phyloP scores from a whole-genome alignment of 64 coral and sea anemone species.

The Astreopora myriophthalma region DNA sequence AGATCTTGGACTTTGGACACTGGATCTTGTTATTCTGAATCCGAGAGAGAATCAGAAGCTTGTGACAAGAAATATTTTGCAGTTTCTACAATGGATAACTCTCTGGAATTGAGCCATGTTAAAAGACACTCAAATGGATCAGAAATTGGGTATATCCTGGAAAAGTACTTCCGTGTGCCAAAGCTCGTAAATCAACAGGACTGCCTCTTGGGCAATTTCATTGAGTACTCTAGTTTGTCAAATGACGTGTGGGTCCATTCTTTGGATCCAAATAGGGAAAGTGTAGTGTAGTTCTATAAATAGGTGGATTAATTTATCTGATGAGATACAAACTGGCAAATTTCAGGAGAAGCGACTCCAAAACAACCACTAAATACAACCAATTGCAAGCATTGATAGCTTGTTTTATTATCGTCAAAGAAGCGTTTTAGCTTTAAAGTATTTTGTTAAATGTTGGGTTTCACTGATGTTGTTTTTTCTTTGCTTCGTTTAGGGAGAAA shows the following conservation, averaged over 20 bases:
- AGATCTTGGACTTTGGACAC: slow-evolving; percentile 48
- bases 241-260: slow-evolving; percentile 16
- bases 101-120: neutral
- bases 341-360: neutral
- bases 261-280: slow-evolving; percentile 34
- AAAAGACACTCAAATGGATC: neutral
- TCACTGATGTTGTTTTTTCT: neutral
- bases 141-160: slow-evolving; percentile 59
- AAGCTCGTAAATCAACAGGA: slow-evolving; percentile 75
- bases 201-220: slow-evolving; percentile 16
- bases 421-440: slow-evolving; percentile 36
- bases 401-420: neutral
- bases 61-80: slow-evolving; percentile 6
- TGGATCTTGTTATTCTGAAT: neutral
- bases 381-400: neutral
- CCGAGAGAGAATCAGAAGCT: neutral
- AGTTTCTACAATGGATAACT: neutral
- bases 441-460: neutral
- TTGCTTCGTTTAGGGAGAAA: neutral
- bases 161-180: slow-evolving; percentile 88
- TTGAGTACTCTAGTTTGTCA: neutral
- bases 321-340: neutral
- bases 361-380: too few relatives aligned
- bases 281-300: neutral
- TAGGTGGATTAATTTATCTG: neutral